Conservation (phyloP, 2,797 vertebrate species). For the Eupleurogrammus muticus region DNA sequence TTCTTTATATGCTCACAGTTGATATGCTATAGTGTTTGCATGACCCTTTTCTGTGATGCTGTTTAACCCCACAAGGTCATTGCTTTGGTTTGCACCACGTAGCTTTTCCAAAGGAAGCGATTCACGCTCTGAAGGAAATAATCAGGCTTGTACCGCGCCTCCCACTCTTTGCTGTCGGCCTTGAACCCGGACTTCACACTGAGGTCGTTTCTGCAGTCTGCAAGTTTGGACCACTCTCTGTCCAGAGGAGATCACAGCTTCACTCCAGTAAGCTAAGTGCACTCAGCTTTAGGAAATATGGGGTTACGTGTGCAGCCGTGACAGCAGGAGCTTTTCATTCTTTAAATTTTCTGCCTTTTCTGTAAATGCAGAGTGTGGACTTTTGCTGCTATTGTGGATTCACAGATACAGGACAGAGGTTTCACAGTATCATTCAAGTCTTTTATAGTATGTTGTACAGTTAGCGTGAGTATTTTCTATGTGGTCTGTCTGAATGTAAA, state of each 20-base stretch:
- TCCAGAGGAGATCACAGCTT: background rate
- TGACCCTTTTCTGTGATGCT: background rate
- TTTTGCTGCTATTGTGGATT: no score
- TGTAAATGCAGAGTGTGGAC: background rate
- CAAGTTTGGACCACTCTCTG: background rate
- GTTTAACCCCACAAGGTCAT: background rate
- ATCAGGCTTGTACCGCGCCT: background rate
- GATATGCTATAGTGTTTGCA: no score
- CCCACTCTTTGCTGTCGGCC: background rate
- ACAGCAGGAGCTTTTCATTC: background rate
- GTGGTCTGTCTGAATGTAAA: background rate
- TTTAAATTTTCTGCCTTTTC: no score
- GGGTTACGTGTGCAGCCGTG: background rate
- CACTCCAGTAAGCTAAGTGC: background rate
- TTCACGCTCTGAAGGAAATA: background rate
- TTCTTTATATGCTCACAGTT: background rate
- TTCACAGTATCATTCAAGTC: background rate
- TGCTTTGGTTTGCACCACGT: background rate
- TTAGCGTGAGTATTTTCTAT: background rate
- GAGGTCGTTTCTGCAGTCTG: background rate
- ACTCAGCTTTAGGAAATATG: background rate
- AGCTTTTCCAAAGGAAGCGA: background rate
- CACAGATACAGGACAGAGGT: no score
- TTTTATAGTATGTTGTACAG: background rate
- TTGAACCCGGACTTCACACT: background rate